Base-by-base conservation (phyloP, 1,140 invertebrate species). In the Mycetomoellerius zeteki region DNA sequence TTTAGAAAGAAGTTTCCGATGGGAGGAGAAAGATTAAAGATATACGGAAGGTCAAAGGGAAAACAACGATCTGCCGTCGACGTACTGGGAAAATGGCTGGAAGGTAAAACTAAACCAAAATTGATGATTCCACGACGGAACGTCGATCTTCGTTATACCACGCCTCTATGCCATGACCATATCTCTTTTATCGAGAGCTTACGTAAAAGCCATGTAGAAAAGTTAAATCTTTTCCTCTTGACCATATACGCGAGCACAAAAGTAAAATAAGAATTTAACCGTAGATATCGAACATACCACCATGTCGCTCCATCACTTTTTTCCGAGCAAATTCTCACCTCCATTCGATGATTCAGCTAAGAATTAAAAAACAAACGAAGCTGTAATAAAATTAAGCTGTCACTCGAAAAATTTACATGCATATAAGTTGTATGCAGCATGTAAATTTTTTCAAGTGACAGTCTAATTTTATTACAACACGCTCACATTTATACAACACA, bases 121-220 rank as follows among this genome's bases (percentile, higher is more conserved):
- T 80, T 80, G 64, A 80, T 80, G 64, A 80, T 69, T 80, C 64
- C 50, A 69, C n/a, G 12, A n/a, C n/a, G 47, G 30, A 33, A 80
- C n/a, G 30, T 80, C 77, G 27, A 80, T 69, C 64, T 80, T 80
- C 64, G 64, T 80, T 80, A 80, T 54, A 80, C 8, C 58, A 19
- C 5, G 21, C 43, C 19, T 21, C 5, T 37, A 50, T 24, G 21
- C 54, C 64, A 80, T 10, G 8, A 0, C 24, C 62, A 69, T 27
- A 80, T 69, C 62, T 80, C 14, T 69, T 54, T 69, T 80, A 69
- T 69, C 65, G 64, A 80, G 47, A 80, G 30, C 47, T 80, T 56
- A 69, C 14, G 8, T 54, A 67, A 14, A 14, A 56, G 24, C 14
- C 27, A 24, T 14, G 60, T 37, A 27, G 10, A 33, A 24, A 80